Conservation (phyloP, 2,888 invertebrate species). For the Capitulum mitella region DNA sequence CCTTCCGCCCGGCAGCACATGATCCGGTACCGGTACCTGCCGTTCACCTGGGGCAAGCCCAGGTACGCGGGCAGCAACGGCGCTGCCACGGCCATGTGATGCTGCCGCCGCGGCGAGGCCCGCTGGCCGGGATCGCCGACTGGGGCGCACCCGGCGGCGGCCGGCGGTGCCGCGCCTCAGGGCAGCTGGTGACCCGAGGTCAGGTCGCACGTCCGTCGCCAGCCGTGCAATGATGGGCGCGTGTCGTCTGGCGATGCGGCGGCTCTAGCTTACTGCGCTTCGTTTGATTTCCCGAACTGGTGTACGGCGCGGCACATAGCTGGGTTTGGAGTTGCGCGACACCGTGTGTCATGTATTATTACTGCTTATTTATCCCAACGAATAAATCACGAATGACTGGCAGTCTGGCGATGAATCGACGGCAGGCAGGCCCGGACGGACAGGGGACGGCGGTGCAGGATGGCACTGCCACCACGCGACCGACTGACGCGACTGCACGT, state of each 20-base stretch:
- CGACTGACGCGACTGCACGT: no score
- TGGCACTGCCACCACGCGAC: background rate
- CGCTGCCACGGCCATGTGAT: background rate
- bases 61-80: constrained; percentile 30
- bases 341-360: background rate
- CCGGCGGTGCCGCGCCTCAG: background rate
- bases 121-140: background rate
- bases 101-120: background rate
- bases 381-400: constrained; percentile 1
- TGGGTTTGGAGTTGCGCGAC: background rate
- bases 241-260: background rate
- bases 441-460: background rate
- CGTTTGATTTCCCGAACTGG: background rate
- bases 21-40: constrained; percentile 98
- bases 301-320: background rate
- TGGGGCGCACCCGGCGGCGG: background rate
- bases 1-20: constrained; percentile 69
- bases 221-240: no score
- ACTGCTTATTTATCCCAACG: constrained; percentile 10
- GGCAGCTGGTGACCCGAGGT: background rate
- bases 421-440: background rate
- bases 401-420: background rate
- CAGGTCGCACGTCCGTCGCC: background rate
- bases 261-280: background rate
- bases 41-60: constrained; percentile 97